Evolutionary conservation across 2,797 vertebrate species (phyloP).

Genomic region (Pangasius mekongensis): DNA sequence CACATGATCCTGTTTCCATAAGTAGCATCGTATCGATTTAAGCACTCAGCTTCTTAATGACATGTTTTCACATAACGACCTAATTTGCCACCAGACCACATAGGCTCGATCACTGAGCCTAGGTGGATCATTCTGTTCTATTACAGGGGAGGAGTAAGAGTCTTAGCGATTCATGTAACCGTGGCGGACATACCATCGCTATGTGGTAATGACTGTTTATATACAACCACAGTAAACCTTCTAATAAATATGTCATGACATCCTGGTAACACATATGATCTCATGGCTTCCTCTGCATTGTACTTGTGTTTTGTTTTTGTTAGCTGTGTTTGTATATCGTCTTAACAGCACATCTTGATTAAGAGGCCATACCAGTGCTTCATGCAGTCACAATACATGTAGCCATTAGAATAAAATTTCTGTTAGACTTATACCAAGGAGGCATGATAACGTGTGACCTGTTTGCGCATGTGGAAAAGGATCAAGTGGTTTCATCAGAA

Average conservation of each 20-base stretch:
- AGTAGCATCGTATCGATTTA: conserved; percentile 78
- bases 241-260: conserved; percentile 52
- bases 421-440: not conserved
- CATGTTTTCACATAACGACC: conserved; percentile 74
- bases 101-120: conserved; percentile 59
- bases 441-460: not conserved
- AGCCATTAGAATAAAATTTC: conserved; percentile 55
- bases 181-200: conserved; percentile 43
- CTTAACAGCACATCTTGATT: conserved; percentile 24
- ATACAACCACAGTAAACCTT: conserved; percentile 44
- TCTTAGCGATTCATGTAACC: conserved; percentile 44
- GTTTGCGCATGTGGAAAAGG: not conserved
- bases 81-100: conserved; percentile 74
- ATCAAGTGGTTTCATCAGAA: not conserved
- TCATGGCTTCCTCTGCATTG: conserved; percentile 18
- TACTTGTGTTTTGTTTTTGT: conserved; percentile 16
- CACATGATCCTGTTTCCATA: conserved; percentile 77
- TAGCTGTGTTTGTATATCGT: conserved; percentile 38
- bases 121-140: conserved; percentile 43
- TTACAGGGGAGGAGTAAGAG: conserved; percentile 48
- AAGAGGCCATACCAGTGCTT: conserved; percentile 36
- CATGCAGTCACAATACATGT: conserved; percentile 38
- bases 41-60: conserved; percentile 69
- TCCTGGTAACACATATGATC: conserved; percentile 45
- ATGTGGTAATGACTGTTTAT: conserved; percentile 50